Conservation (phyloP, 2,113 vertebrate genomes). For the Pontoporia blainvillei region DNA sequence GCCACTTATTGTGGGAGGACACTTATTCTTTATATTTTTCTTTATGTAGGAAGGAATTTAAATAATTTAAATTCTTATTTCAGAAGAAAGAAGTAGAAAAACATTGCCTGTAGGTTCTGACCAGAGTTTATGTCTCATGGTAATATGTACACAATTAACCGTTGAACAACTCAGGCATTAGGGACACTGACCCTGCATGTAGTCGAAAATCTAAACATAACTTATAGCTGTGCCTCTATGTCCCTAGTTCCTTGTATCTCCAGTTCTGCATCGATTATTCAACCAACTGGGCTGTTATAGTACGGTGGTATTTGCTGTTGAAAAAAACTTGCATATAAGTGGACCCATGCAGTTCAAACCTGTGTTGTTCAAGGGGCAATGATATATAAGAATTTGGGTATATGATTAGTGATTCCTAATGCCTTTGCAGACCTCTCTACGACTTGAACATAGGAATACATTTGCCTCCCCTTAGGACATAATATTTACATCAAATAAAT, state of each 20-base stretch:
- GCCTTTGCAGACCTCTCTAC: slow-evolving; percentile 58
- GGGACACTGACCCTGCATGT: not conserved
- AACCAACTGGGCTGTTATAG: not conserved
- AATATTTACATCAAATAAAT: slow-evolving; percentile 60
- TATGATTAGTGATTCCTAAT: slow-evolving; percentile 67
- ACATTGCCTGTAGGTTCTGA: slow-evolving; percentile 46
- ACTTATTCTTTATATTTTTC: not conserved
- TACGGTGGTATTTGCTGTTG: not conserved
- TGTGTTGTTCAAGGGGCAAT: not conserved
- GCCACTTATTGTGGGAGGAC: not conserved
- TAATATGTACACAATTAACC: not conserved
- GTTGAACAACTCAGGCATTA: not conserved
- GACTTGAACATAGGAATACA: slow-evolving; percentile 51
- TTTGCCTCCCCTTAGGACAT: slow-evolving; percentile 51
- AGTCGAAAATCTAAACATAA: not conserved
- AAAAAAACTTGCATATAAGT: not conserved
- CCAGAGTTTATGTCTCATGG: slow-evolving; percentile 60
- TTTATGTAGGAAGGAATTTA: not conserved
- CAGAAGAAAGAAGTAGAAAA: slow-evolving; percentile 43
- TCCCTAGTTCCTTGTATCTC: not conserved
- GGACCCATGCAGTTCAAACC: not conserved
- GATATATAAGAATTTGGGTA: slow-evolving; percentile 25
- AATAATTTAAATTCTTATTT: slow-evolving; percentile 38
- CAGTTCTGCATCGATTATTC: not conserved
- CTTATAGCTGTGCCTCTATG: not conserved